phyloP scores from a whole-genome alignment of 92 coral and sea anemone species.

The Phenganax marumi region DNA sequence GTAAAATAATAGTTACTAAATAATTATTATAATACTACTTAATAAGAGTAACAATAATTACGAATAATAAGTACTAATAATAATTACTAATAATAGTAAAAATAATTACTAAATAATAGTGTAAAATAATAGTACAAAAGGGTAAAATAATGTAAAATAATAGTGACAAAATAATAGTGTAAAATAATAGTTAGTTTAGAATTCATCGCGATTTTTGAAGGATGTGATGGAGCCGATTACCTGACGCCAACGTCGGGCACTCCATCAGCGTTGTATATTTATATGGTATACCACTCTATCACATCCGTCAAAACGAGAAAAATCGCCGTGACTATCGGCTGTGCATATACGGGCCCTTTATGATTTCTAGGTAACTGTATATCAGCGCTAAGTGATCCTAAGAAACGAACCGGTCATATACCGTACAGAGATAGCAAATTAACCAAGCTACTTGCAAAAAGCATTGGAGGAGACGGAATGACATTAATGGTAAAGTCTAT shows the following conservation, averaged over 20 bases:
- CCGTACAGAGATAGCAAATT: constrained; percentile 97
- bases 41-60: no score
- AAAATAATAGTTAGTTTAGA: no score
- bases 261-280: no score
- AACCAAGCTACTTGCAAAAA: constrained; percentile 91
- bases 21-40: no score
- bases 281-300: no score
- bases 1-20: no score
- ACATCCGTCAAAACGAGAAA: neutral
- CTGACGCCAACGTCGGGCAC: no score
- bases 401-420: constrained; percentile 76
- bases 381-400: constrained; percentile 88
- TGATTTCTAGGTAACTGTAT: constrained; percentile 81
- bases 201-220: no score
- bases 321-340: neutral
- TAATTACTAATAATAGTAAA: no score
- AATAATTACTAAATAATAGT: neutral
- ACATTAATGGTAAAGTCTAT: constrained; percentile 79
- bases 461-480: constrained; percentile 97
- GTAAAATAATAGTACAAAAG: neutral
- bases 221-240: no score
- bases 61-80: no score
- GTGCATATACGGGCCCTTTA: neutral
- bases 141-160: no score
- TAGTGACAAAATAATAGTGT: neutral